Percentiles rank a stretch among this genome's conserved stretches.
Evolutionary conservation across 1,140 invertebrate species (phyloP).

Genomic region (Drosophila pectinifera): DNA sequence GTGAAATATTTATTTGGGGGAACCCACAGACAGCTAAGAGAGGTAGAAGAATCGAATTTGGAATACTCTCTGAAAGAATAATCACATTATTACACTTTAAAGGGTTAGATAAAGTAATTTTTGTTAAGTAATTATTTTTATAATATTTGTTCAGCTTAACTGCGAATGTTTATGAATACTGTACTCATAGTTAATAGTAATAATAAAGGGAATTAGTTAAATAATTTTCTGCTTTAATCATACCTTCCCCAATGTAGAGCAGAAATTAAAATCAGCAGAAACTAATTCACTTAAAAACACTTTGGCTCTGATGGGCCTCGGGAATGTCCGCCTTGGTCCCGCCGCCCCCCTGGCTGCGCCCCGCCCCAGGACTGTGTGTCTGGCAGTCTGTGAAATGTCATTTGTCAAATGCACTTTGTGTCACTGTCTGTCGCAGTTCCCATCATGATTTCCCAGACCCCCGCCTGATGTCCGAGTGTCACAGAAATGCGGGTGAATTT

Average conservation of each 20-base stretch:
- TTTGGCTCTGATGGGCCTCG: conserved; percentile 66
- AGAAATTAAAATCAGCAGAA: conserved; percentile 35
- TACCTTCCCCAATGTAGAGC: conserved; percentile 3
- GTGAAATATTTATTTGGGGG: conserved; percentile 57
- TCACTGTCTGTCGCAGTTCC: conserved; percentile 68
- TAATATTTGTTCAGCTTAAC: no score
- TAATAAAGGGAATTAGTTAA: not conserved
- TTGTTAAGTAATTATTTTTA: no score
- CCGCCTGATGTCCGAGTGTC: conserved; percentile 73
- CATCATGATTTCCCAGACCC: conserved; percentile 47
- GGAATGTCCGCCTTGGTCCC: conserved; percentile 34
- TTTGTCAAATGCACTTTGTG: conserved; percentile 84
- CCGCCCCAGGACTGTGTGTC: conserved; percentile 52
- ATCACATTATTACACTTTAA: no score
- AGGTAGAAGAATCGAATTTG: not conserved
- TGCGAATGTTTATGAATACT: no score
- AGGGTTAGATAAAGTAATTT: no score
- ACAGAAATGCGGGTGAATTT: conserved; percentile 79
- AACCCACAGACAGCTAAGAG: conserved; percentile 1
- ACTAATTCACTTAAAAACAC: conserved; percentile 83
- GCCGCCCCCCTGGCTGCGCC: not conserved
- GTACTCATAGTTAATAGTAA: not conserved
- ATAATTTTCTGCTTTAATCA: not conserved
- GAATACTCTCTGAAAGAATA: not conserved
- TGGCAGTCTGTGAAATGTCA: conserved; percentile 83